Conservation (phyloP, 2,797 vertebrate genomes). For the Sibirionetta formosa region DNA sequence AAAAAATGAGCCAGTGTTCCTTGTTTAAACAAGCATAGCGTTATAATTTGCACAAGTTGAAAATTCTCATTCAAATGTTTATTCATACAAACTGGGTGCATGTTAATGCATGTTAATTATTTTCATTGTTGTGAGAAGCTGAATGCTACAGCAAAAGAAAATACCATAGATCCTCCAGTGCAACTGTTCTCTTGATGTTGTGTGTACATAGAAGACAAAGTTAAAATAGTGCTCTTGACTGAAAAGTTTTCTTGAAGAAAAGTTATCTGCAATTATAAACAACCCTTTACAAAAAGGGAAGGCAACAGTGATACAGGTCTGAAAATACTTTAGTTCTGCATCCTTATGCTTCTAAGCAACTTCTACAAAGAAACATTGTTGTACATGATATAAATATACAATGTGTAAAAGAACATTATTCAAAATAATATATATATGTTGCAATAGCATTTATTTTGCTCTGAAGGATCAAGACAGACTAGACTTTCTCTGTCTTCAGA, state of each 20-base stretch:
- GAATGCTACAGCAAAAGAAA: not conserved
- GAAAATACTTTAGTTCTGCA: not conserved
- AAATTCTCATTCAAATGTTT: fast-evolving
- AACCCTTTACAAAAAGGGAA: fast-evolving
- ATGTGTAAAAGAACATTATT: too few relatives aligned
- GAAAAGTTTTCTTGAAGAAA: too few relatives aligned
- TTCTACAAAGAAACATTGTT: not conserved
- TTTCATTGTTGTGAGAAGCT: not conserved
- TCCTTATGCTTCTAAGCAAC: fast-evolving
- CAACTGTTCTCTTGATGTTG: not conserved
- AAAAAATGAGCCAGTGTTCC: not conserved
- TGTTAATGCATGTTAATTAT: fast-evolving
- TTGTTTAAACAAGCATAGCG: fast-evolving
- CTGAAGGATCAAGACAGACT: not conserved
- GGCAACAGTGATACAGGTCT: fast-evolving
- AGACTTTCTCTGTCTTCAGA: not conserved
- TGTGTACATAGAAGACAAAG: not conserved
- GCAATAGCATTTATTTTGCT: not conserved
- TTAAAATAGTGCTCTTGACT: fast-evolving
- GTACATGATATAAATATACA: too few relatives aligned
- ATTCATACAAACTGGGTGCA: not conserved
- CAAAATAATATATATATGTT: too few relatives aligned
- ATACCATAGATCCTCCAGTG: fast-evolving
- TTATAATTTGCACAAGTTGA: not conserved
- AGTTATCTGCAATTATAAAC: not conserved